Evolutionary conservation across 1,140 invertebrate genomes (phyloP).

Genomic region (Ridgeia piscesae): DNA sequence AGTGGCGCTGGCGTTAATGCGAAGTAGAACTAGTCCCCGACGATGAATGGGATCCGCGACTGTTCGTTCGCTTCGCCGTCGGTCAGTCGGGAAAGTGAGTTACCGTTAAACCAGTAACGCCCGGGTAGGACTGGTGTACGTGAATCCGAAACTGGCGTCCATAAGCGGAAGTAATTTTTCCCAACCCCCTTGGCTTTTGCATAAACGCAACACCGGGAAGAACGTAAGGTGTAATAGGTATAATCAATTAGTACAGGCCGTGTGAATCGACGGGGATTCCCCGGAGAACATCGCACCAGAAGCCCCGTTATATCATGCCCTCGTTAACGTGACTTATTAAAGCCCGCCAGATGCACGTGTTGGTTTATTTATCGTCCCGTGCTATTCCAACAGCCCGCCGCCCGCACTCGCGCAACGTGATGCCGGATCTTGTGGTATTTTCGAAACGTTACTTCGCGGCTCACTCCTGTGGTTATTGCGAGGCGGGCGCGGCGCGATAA

Average conservation of each 20-base stretch:
- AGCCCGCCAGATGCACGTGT: not conserved
- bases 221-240: not conserved
- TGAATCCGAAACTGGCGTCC: not conserved
- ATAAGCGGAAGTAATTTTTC: not conserved
- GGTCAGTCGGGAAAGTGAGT: not conserved
- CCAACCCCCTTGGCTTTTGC: not conserved
- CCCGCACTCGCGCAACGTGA: not conserved
- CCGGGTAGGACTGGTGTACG: too few species aligned
- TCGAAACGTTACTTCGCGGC: not conserved
- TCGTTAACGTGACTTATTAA: constrained; percentile 6
- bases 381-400: not conserved
- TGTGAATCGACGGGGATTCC: not conserved
- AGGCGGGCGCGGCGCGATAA: not conserved
- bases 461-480: not conserved
- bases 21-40: not conserved
- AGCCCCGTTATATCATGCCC: not conserved
- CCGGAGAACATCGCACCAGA: not conserved
- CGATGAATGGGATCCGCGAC: not conserved
- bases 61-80: too few species aligned
- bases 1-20: not conserved
- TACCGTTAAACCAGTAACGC: not conserved
- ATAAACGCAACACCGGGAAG: not conserved
- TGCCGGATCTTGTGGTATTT: not conserved
- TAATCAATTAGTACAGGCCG: not conserved
- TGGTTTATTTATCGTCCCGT: not conserved